Evolutionary conservation across 2,797 vertebrate genomes (phyloP).

Genomic region (Capromys pilorides): DNA sequence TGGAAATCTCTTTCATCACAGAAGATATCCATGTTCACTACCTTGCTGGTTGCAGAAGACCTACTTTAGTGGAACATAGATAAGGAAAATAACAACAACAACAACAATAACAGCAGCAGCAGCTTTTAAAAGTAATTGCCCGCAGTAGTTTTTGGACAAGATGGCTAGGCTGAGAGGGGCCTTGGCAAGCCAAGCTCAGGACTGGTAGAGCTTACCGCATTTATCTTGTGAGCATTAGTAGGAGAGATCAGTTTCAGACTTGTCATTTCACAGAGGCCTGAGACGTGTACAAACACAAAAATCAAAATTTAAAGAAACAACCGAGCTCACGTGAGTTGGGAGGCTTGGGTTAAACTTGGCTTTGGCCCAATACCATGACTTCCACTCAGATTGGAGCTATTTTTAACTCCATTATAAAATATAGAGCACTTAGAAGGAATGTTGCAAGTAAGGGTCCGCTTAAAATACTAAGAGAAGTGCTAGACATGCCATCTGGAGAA

Average conservation of each 20-base stretch:
- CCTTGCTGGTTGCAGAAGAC: background rate
- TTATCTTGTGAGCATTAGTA: rapidly evolving
- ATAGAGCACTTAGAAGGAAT: constrained; percentile 58
- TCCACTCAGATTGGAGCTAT: constrained; percentile 63
- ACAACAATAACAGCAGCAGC: background rate
- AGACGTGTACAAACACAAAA: background rate
- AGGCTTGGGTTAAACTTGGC: constrained; percentile 49
- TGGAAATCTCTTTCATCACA: background rate
- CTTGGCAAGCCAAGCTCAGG: background rate
- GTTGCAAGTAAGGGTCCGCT: constrained; percentile 68
- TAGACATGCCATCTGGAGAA: constrained; percentile 75
- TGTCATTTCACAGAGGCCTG: background rate
- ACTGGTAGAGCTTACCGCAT: rapidly evolving
- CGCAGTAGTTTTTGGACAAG: background rate
- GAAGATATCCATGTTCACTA: background rate
- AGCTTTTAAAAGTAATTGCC: background rate
- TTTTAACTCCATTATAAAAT: constrained; percentile 72
- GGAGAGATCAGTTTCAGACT: background rate
- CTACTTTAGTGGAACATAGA: background rate
- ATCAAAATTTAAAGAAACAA: background rate
- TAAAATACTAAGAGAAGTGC: constrained; percentile 61
- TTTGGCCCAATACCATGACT: constrained; percentile 43
- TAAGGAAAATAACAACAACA: background rate
- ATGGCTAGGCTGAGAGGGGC: too few species aligned
- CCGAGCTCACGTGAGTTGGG: constrained; percentile 13